phyloP scores from a whole-genome alignment of 2,888 invertebrate species.

The Heliconius erato region DNA sequence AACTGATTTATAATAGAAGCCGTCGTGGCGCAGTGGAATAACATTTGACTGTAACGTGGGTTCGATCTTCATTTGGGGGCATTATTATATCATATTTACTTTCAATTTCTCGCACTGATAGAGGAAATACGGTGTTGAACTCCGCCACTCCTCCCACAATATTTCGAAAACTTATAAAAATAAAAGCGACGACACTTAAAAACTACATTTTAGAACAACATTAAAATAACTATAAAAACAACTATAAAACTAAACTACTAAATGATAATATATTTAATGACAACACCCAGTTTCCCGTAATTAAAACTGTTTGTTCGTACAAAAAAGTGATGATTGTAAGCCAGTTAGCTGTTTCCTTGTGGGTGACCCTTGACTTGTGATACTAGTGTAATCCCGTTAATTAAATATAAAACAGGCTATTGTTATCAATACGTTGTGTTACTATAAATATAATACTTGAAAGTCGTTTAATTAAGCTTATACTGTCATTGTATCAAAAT shows the following conservation, averaged over 20 bases:
- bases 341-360: constrained; percentile 73
- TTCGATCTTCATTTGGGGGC: background rate
- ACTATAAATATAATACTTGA: constrained; percentile 12
- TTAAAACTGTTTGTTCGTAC: constrained; percentile 73
- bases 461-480: constrained; percentile 4
- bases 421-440: constrained; percentile 50
- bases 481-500: background rate
- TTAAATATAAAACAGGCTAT: constrained; percentile 60
- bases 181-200: background rate
- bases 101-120: background rate
- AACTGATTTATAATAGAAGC: background rate
- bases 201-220: too few species aligned
- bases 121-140: background rate
- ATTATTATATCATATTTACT: background rate
- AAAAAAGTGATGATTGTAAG: constrained; percentile 69
- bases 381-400: constrained; percentile 70
- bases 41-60: background rate
- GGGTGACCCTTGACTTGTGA: constrained; percentile 79
- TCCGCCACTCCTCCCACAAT: background rate
- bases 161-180: background rate
- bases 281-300: constrained; percentile 74
- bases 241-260: constrained; percentile 9
- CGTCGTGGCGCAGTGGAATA: background rate
- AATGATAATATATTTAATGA: constrained; percentile 32
- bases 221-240: background rate